A percentile compares a stretch with the other conserved stretches of the same genome.
Evolutionary conservation across 92 coral and sea anemone species (phyloP).

Genomic region (Parazoanthus darwini): DNA sequence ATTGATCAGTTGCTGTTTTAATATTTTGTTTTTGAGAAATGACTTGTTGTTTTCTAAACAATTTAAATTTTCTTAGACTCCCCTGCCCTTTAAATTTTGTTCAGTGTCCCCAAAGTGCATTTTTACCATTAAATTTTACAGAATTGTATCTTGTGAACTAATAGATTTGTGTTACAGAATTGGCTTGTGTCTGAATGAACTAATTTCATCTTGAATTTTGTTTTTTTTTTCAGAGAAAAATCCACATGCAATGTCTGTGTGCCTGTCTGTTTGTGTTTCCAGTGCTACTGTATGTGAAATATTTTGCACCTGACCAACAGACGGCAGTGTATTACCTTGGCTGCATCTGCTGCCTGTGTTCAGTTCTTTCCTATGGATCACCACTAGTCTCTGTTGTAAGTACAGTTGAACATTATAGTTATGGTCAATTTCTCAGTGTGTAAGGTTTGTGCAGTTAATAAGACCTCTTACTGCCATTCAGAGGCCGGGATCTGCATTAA

Average conservation of each 20-base stretch:
- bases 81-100: too few relatives aligned
- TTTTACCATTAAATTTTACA: not conserved
- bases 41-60: too few relatives aligned
- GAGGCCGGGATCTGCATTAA: too few relatives aligned
- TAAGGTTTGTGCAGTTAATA: too few relatives aligned
- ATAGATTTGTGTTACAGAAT: not conserved
- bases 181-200: not conserved
- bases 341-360: conserved; percentile 66
- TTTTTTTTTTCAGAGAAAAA: conserved; percentile 18
- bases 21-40: too few relatives aligned
- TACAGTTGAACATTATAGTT: not conserved
- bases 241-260: conserved; percentile 29
- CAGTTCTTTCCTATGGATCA: conserved; percentile 83
- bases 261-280: conserved; percentile 41
- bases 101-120: too few relatives aligned
- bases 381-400: conserved; percentile 86
- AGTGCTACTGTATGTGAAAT: conserved; percentile 66
- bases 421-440: not conserved
- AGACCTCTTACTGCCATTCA: too few relatives aligned
- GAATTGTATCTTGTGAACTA: not conserved
- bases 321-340: conserved; percentile 73
- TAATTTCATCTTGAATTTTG: not conserved
- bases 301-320: conserved; percentile 59
- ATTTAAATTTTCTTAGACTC: too few relatives aligned
- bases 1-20: too few relatives aligned